A percentile compares a stretch with the other conserved stretches of the same genome.
Evolutionary conservation across 2,113 vertebrate species (phyloP).

Genomic region (Hyperoodon ampullatus): DNA sequence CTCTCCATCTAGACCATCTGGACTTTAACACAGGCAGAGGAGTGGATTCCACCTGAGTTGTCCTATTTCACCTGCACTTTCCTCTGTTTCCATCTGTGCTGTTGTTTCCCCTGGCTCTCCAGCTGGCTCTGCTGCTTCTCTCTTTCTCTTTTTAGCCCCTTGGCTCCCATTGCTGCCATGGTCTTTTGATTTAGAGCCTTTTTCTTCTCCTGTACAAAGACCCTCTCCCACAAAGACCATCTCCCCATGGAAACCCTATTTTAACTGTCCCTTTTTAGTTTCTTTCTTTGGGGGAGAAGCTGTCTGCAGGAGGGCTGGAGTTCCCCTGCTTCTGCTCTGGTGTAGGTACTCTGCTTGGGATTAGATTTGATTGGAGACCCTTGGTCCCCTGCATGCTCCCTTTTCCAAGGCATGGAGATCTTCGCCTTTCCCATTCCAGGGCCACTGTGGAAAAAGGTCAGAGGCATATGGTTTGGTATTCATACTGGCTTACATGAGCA

Average conservation of each 20-base stretch:
- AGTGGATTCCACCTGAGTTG: neutral
- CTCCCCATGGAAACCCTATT: neutral
- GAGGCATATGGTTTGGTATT: neutral
- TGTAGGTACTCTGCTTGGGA: neutral
- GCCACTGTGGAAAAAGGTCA: neutral
- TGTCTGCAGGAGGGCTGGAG: neutral
- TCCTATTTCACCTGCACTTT: neutral
- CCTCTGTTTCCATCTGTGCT: neutral
- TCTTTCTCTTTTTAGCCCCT: neutral
- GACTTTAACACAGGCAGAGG: neutral
- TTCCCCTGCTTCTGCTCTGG: neutral
- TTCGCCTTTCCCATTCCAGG: conserved; percentile 21
- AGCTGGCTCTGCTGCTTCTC: neutral
- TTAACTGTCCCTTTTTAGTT: neutral
- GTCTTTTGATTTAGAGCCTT: neutral
- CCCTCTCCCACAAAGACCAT: neutral
- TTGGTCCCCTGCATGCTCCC: neutral
- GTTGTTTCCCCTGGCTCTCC: neutral
- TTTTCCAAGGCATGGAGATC: neutral
- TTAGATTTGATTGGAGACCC: neutral
- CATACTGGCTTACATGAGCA: neutral
- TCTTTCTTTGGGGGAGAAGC: neutral
- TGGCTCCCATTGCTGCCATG: neutral
- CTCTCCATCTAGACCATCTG: neutral
- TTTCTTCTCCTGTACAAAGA: neutral